A percentile compares a stretch with the other conserved stretches of the same genome.
Evolutionary conservation across 2,888 invertebrate species (phyloP).

Genomic region (Acanthosepion esculentum): DNA sequence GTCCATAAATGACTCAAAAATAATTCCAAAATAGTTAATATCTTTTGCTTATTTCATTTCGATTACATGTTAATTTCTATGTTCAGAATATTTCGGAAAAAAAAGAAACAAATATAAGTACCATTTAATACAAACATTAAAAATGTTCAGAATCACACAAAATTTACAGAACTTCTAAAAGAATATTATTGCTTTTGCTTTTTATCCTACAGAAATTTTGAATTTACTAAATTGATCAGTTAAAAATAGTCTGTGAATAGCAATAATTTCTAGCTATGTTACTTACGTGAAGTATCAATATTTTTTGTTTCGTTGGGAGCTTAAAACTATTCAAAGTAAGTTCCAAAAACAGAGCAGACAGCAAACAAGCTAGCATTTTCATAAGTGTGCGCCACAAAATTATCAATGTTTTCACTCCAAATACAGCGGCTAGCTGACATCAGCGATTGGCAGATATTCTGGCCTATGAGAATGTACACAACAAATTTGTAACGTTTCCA

Average conservation of each 20-base stretch:
- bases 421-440: slow-evolving; percentile 61
- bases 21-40: too few species aligned
- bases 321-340: slow-evolving; percentile 56
- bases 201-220: too few species aligned
- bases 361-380: slow-evolving; percentile 58
- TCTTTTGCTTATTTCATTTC: too few species aligned
- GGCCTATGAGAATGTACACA: slow-evolving; percentile 61
- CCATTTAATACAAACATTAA: too few species aligned
- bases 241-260: background rate
- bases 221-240: background rate
- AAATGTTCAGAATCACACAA: background rate
- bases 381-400: slow-evolving; percentile 58
- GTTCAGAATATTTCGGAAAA: too few species aligned
- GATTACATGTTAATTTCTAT: too few species aligned
- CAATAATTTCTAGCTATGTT: background rate
- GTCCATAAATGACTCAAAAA: too few species aligned
- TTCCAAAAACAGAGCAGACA: slow-evolving; percentile 60
- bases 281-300: background rate
- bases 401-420: slow-evolving; percentile 60
- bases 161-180: background rate
- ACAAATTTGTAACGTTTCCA: slow-evolving; percentile 61
- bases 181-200: background rate
- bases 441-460: slow-evolving; percentile 59
- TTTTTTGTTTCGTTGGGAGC: background rate
- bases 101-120: too few species aligned